Base-by-base conservation (phyloP, 2,888 invertebrate species). In the Plebejus argus region DNA sequence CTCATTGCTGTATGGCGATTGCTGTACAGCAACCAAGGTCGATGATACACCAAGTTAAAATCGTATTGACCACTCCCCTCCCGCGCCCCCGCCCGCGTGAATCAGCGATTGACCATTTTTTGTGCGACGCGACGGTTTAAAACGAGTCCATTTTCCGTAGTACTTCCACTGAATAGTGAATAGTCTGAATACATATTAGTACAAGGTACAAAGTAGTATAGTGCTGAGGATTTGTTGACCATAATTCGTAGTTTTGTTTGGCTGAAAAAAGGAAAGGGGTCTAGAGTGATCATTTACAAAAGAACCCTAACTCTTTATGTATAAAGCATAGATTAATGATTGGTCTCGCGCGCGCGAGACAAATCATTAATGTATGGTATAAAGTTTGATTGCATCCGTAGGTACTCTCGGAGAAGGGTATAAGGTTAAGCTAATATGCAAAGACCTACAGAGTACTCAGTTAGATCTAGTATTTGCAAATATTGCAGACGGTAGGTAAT, bases 11-110 rank as follows among this genome's bases (percentile, higher is more conserved):
- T 15, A 12, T 23, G n/a, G n/a, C n/a, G n/a, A n/a, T n/a, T n/a
- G 28, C 61, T 61, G 20, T 23, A 66, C 66, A n/a, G 70, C 33
- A 35, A 2, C 39, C 71, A 71, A 71, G 71, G 71, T 71, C 71
- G 23, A 8, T 71, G 35, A 70, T 35, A 71, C 71, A 71, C 39
- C n/a, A 71, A 39, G 71, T 71, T 71, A 71, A 39, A 39, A 39
- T 71, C 8, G 39, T 71, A 18, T 66, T 66, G 28, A 10, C 20
- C 12, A 23, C 61, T 20, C 61, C 23, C 20, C 28, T 15, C 23
- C 23, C 23, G 23, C 58, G n/a, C 61, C 61, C 10, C 61, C 1
- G 12, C 10, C 23, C 20, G 61, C 20, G 3, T 66, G 28, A 33
- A 12, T 66, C 66, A 15, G 28, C 28, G 66, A 12, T 23, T 61